A percentile compares a stretch with the other conserved stretches of the same genome.
Conservation (phyloP, 2,888 invertebrate genomes). For the Clunio marinus region DNA sequence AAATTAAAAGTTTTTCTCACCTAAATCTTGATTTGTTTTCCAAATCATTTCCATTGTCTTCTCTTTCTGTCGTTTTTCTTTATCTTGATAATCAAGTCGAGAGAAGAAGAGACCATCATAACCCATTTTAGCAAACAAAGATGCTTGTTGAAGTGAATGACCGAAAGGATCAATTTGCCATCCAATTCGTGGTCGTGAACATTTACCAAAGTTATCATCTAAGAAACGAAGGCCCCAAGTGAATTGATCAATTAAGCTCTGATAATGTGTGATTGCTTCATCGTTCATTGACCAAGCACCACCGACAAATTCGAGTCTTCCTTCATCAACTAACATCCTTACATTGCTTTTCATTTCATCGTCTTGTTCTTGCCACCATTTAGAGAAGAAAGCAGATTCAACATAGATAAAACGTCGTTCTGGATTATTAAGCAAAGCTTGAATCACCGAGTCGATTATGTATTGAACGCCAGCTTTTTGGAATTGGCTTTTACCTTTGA, state of each 20-base stretch:
- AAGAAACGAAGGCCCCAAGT: conserved; percentile 67
- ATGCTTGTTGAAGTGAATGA: conserved; percentile 64
- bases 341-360: conserved; percentile 55
- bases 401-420: conserved; percentile 73
- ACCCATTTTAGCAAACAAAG: conserved; percentile 62
- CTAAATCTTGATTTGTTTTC: conserved; percentile 59
- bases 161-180: conserved; percentile 88
- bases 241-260: conserved; percentile 69
- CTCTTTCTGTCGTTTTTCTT: conserved; percentile 54
- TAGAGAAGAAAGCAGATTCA: conserved; percentile 73
- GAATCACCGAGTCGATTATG: conserved; percentile 74
- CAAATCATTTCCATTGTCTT: conserved; percentile 68
- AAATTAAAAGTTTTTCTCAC: neutral
- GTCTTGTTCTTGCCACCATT: conserved; percentile 72
- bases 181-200: conserved; percentile 67
- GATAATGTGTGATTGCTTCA: conserved; percentile 66
- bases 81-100: conserved; percentile 65
- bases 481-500: too few relatives aligned
- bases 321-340: conserved; percentile 57
- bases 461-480: conserved; percentile 76
- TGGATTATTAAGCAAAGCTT: conserved; percentile 63
- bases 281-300: conserved; percentile 56
- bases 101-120: conserved; percentile 70
- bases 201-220: conserved; percentile 65
- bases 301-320: conserved; percentile 59